Evolutionary conservation across 2,113 vertebrate species (phyloP), one percentile per base, ranked within the genome.

Genomic region (Azemiops feae): DNA sequence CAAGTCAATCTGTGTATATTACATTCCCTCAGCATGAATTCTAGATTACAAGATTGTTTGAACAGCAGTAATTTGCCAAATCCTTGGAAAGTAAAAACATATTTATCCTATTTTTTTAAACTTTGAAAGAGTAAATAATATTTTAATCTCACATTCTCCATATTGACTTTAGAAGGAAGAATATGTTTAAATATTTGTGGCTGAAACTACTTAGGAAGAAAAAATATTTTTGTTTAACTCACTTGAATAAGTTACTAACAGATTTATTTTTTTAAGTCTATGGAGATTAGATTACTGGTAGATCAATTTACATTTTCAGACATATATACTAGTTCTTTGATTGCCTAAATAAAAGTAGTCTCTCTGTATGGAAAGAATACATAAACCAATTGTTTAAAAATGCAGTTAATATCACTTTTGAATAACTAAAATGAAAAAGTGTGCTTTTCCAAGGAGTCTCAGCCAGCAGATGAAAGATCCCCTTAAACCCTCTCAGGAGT

Each of bases 401-500:
- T 0, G 9, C 74, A 91, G 86, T 60, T 96, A 85, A 95, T 96
- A 94, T 90, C 93, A 96, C 94, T 95, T 92, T 89, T 95, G 27
- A 93, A 94, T 95, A 92, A 95, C 60, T 91, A 87, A 93, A 92
- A 93, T 95, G 96, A 96, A 95, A 94, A 96, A 95, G 93, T 94
- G 95, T 91, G 54, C 94, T 96, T 97, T 97, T 94, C 96, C 95
- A 95, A 93, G 85, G 81, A 94, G 58, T 91, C 5, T 96, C 93
- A 94, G 97, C 95, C 95, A 96, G 90, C 95, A 95, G 94, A 96
- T 95, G 94, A 96, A 97, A 96, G 91, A 97, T 96, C 96, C 96
- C 96, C 94, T 96, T 96, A 95, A 94, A 95, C 94, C 85, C 93
- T 97, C 97, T 97, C 97, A 98, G 97, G 97, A 97, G 97, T 97